Evolutionary conservation across 2,113 vertebrate genomes (phyloP).

Genomic region (Numenius arquata): DNA sequence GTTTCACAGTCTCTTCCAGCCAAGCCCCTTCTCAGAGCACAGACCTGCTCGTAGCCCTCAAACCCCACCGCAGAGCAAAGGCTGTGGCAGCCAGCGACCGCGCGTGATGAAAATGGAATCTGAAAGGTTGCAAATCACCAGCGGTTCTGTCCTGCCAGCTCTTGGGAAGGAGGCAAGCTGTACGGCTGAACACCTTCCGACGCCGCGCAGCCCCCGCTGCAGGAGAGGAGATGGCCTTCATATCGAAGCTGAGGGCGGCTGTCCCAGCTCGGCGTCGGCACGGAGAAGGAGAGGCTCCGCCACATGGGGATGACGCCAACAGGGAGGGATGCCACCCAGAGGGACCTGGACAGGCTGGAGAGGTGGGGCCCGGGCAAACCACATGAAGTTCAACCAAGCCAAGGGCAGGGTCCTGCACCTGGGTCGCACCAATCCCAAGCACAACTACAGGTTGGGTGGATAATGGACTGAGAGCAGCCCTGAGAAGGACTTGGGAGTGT

Average conservation of each 20-base stretch:
- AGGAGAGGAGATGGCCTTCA: neutral
- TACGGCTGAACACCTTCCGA: neutral
- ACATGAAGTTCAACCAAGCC: too few species aligned
- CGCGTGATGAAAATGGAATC: neutral
- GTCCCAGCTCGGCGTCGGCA: neutral
- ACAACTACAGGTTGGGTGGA: too few species aligned
- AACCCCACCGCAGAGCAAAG: neutral
- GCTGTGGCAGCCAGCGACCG: neutral
- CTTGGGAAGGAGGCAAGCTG: neutral
- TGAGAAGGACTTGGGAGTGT: too few species aligned
- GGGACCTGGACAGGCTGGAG: too few species aligned
- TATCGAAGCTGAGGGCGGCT: neutral
- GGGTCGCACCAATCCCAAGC: too few species aligned
- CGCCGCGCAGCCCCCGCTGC: neutral
- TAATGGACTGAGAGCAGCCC: too few species aligned
- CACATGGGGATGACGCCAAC: neutral
- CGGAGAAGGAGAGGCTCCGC: neutral
- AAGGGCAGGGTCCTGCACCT: too few species aligned
- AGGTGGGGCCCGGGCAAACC: too few species aligned
- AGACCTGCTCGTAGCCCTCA: neutral
- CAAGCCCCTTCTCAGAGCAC: neutral
- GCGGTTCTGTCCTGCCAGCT: neutral
- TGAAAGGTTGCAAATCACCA: neutral
- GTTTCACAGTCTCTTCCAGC: neutral
- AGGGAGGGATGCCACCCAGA: too few species aligned